Evolutionary conservation across 2,797 vertebrate species (phyloP).

Genomic region (Xyrichtys novacula): DNA sequence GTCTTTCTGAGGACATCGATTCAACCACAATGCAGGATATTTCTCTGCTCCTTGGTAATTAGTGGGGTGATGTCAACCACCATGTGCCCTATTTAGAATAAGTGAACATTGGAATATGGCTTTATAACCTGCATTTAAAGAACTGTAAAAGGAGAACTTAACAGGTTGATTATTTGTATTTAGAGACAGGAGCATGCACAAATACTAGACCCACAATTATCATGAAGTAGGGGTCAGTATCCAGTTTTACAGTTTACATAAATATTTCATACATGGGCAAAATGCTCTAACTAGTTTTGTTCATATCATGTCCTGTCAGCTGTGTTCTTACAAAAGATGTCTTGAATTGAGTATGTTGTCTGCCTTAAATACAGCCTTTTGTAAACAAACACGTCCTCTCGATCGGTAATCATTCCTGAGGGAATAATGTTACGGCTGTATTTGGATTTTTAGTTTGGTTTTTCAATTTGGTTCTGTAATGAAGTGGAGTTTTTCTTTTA

Average conservation of each 20-base stretch:
- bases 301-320: background rate
- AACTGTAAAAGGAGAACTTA: background rate
- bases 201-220: too few species aligned
- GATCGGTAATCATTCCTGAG: too few species aligned
- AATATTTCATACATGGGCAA: slow-evolving; percentile 18
- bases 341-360: too few species aligned
- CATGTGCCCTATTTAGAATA: background rate
- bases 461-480: too few species aligned
- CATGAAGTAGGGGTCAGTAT: too few species aligned
- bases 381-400: too few species aligned
- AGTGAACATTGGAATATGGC: background rate
- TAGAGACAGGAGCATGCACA: background rate
- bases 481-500: too few species aligned
- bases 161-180: background rate
- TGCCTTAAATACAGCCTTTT: background rate
- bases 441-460: too few species aligned
- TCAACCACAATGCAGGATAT: background rate
- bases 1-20: background rate
- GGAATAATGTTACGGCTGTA: too few species aligned
- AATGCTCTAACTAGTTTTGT: background rate
- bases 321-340: background rate
- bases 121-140: background rate
- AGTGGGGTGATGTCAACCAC: background rate
- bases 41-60: background rate
- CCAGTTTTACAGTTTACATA: too few species aligned